Base-by-base conservation (phyloP, 1,140 invertebrate genomes). In the Paraescarpia echinospica region DNA sequence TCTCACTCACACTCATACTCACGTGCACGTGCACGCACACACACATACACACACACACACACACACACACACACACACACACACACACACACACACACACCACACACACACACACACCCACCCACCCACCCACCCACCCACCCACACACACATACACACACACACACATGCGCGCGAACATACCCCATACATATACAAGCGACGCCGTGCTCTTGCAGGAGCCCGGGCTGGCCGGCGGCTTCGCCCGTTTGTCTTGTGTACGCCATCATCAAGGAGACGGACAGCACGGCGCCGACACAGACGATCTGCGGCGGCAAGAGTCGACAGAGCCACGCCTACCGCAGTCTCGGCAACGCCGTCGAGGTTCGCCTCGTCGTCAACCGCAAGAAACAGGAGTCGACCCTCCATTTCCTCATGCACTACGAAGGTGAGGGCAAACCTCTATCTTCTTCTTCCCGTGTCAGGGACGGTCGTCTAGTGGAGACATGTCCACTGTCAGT, bases 221-320 rank as follows among this genome's bases (percentile, higher is more conserved):
- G 34, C 14, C 91, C 91, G 12, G 8, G 0, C 6, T n/a, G 34
- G 35, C 1, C 33, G 35, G 34, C 34, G 34, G 8, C 1, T 1
- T 34, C 33, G 18, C 34, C 89, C 35, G 92, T 92, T 9, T 92
- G 92, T 12, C 33, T 89, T 1, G 92, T 92, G 88, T 92, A 92
- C 9, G 92, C 92, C 48, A 92, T 89, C 77, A 92, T 92, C 92
- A 92, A 92, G 51, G 92, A 92, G 88, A 33, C 48, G 34, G 59
- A 6, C 35, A 77, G 5, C 88, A 33, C 92, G 6, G 33, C 14
- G 33, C 59, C 59, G 59, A 41, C 91, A 31, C 33, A 89, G 92
- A 92, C 92, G 51, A 89, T 92, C 51, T 92, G 92, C 34, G 92
- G 92, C 12, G 92, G 92, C 31, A 34, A 33, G 59, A 34, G 48